A percentile compares a stretch with the other conserved stretches of the same genome.
Conservation (phyloP, 2,113 vertebrate genomes). For the Chionomys nivalis region DNA sequence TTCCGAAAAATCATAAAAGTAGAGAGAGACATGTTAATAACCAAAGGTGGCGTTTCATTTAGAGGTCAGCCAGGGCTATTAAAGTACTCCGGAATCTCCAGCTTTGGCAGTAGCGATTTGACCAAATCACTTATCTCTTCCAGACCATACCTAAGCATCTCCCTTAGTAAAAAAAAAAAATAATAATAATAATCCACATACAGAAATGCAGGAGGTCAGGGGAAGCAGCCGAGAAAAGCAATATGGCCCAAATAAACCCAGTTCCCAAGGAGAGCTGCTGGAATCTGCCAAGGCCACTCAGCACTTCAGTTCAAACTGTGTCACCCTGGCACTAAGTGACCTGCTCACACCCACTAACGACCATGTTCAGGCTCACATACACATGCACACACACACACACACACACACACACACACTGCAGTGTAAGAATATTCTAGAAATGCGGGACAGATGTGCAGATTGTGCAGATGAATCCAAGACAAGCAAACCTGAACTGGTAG, state of each 20-base stretch:
- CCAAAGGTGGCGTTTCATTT: slow-evolving; percentile 89
- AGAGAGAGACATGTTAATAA: slow-evolving; percentile 90
- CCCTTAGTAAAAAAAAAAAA: slow-evolving; percentile 79
- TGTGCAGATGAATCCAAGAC: not conserved
- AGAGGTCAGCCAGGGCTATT: slow-evolving; percentile 90
- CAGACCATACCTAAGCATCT: slow-evolving; percentile 88
- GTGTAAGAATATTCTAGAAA: not conserved
- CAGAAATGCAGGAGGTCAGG: slow-evolving; percentile 84
- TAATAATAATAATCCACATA: slow-evolving; percentile 87
- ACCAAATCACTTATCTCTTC: slow-evolving; percentile 89
- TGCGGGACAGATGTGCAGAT: not conserved
- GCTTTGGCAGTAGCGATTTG: slow-evolving; percentile 87
- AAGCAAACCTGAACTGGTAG: not conserved
- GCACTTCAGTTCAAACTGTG: slow-evolving; percentile 38
- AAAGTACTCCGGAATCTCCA: slow-evolving; percentile 88
- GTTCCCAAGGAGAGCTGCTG: slow-evolving; percentile 78
- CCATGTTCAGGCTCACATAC: accelerated
- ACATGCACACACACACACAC: too few species aligned
- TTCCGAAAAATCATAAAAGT: slow-evolving; percentile 90
- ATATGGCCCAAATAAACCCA: slow-evolving; percentile 84
- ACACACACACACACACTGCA: not conserved
- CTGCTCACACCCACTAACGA: not conserved
- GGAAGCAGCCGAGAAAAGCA: slow-evolving; percentile 82
- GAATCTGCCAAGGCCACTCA: slow-evolving; percentile 74
- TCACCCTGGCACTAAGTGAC: slow-evolving; percentile 5